These are phyloP conservation scores for Drosophila paulistorum DNA, from an alignment of 1,140 invertebrate species.

Conservation along the genomic window DNA sequence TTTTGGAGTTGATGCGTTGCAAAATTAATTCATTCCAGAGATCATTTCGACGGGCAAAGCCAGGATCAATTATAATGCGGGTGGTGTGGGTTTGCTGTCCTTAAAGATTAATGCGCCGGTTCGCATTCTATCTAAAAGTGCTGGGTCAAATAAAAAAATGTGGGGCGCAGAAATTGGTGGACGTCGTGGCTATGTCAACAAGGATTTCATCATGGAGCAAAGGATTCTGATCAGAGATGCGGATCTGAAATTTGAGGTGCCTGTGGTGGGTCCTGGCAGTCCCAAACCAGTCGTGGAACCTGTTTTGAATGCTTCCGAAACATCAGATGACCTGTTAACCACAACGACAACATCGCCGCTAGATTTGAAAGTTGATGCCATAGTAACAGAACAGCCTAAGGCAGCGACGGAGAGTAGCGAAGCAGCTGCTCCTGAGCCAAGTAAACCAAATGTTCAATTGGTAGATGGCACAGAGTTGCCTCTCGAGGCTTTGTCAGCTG, in stretches of 20 bases:
- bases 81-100: slow-evolving; percentile 86
- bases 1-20: slow-evolving; percentile 23
- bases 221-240: slow-evolving; percentile 46
- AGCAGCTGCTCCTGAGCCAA: slow-evolving; percentile 39
- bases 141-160: slow-evolving; percentile 86
- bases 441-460: slow-evolving; percentile 49
- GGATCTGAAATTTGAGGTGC: slow-evolving; percentile 52
- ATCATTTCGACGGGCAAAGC: slow-evolving; percentile 87
- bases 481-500: slow-evolving; percentile 38
- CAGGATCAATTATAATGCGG: slow-evolving; percentile 85
- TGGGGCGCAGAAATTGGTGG: slow-evolving; percentile 90
- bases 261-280: slow-evolving; percentile 47
- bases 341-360: neutral
- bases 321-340: slow-evolving; percentile 33
- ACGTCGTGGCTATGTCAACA: slow-evolving; percentile 88
- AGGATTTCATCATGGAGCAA: slow-evolving; percentile 83
- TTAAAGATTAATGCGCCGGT: slow-evolving; percentile 87
- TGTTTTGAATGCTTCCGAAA: slow-evolving; percentile 63
- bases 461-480: slow-evolving; percentile 72
- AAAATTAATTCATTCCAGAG: slow-evolving; percentile 83
- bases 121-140: slow-evolving; percentile 88
- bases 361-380: slow-evolving; percentile 43
- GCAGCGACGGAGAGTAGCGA: slow-evolving; percentile 14
- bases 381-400: slow-evolving; percentile 57
- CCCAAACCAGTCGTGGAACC: slow-evolving; percentile 9